These are phyloP conservation scores for Xenopus borealis DNA, from an alignment of 2,113 vertebrate genomes.

Conservation along the genomic window DNA sequence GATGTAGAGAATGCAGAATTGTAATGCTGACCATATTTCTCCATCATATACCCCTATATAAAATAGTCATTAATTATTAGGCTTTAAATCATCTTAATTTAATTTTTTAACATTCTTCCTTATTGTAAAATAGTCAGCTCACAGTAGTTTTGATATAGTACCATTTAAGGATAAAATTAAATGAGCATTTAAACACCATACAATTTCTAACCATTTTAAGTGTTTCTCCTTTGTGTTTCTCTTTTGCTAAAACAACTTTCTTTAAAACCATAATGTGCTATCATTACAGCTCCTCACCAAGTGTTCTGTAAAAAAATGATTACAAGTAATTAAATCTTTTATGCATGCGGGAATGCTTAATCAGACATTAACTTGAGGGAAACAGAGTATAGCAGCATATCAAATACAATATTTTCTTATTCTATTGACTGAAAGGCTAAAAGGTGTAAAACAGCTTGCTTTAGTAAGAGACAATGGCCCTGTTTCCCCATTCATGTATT, in stretches of 20 bases:
- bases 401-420: slow-evolving; percentile 31
- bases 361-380: not conserved
- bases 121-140: too few relatives aligned
- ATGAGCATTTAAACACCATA: not conserved
- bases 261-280: not conserved
- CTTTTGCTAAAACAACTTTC: not conserved
- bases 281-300: slow-evolving; percentile 2
- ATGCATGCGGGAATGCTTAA: not conserved
- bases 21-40: too few relatives aligned
- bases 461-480: slow-evolving; percentile 52
- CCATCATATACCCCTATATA: too few relatives aligned
- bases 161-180: not conserved
- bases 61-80: too few relatives aligned
- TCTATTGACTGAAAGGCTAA: slow-evolving; percentile 51
- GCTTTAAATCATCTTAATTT: too few relatives aligned
- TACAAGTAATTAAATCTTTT: not conserved
- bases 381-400: slow-evolving; percentile 42
- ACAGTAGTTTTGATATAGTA: too few relatives aligned
- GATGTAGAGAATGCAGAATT: too few relatives aligned
- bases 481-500: slow-evolving; percentile 74
- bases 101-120: too few relatives aligned
- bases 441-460: slow-evolving; percentile 43
- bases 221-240: not conserved
- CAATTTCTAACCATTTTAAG: not conserved
- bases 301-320: slow-evolving; percentile 5